Percentiles rank a stretch among this genome's conserved stretches.
These are phyloP conservation scores for Disparrhopalites patrizii DNA, from an alignment of 2,888 invertebrate species.

Conservation along the genomic window DNA sequence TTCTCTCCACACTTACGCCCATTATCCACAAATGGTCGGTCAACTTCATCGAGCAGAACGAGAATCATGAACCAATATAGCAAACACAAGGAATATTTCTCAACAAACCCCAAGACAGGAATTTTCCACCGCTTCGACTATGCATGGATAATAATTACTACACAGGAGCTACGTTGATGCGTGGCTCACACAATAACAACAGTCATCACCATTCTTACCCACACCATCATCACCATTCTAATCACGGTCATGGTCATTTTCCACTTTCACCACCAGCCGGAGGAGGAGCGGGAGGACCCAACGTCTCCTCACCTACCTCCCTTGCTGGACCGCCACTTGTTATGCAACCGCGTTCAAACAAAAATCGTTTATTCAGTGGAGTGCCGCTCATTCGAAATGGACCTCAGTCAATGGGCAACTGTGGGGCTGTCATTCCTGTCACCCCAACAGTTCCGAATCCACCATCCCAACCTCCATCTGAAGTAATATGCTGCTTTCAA, in stretches of 20 bases:
- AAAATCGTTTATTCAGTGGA: conserved; percentile 27
- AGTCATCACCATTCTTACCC: background rate
- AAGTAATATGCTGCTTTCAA: conserved; percentile 31
- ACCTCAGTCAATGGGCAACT: conserved; percentile 2
- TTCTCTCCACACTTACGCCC: background rate
- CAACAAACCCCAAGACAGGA: background rate
- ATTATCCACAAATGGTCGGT: conserved; percentile 11
- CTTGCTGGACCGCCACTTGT: conserved; percentile 28
- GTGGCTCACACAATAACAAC: conserved; percentile 22
- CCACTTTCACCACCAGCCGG: background rate
- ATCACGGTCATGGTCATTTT: background rate
- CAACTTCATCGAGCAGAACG: background rate
- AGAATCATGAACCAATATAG: conserved; percentile 31
- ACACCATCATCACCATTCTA: conserved; percentile 6
- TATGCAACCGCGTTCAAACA: conserved; percentile 26
- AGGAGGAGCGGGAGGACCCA: background rate
- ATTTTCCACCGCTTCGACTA: background rate
- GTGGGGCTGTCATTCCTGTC: background rate
- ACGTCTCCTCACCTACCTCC: background rate
- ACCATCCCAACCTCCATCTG: background rate
- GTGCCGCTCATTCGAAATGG: conserved; percentile 29
- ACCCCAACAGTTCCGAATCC: background rate
- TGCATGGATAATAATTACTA: conserved; percentile 35
- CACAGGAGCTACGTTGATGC: conserved; percentile 34
- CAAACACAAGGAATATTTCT: conserved; percentile 1